Evolutionary conservation across 2,888 invertebrate species (phyloP).

Genomic region (Drosophila hawaiiensis): DNA sequence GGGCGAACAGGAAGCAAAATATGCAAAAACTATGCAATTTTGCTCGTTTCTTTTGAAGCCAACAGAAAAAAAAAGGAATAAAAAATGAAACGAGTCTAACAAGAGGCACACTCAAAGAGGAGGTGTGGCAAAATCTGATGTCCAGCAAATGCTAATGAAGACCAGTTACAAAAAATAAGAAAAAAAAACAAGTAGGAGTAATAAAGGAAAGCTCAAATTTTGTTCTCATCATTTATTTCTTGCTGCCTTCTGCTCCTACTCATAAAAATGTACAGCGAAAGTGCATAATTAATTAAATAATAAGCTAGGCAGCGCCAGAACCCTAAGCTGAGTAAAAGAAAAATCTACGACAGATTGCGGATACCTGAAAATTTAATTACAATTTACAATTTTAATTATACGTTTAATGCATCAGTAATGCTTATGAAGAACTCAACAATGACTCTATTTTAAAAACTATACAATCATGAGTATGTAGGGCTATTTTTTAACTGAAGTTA

Average conservation of each 20-base stretch:
- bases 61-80: background rate
- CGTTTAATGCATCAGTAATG: background rate
- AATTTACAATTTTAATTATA: background rate
- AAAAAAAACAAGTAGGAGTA: constrained; percentile 3
- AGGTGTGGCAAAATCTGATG: constrained; percentile 37
- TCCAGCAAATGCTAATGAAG: constrained; percentile 61
- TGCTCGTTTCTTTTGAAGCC: constrained; percentile 21
- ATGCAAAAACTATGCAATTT: constrained; percentile 58
- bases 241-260: background rate
- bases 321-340: constrained; percentile 14
- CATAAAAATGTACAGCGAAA: constrained; percentile 47
- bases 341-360: background rate
- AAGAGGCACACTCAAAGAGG: constrained; percentile 1
- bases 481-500: background rate
- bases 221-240: constrained; percentile 1
- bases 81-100: background rate
- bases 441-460: background rate
- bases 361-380: constrained; percentile 4
- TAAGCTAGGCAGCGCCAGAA: constrained; percentile 43
- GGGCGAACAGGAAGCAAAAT: constrained; percentile 22
- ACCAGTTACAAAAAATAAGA: constrained; percentile 9
- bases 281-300: constrained; percentile 69
- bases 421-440: background rate
- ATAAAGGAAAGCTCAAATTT: constrained; percentile 34
- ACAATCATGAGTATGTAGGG: background rate